Conservation (phyloP, 2,797 vertebrate species). For the Chromobotia macracanthus region DNA sequence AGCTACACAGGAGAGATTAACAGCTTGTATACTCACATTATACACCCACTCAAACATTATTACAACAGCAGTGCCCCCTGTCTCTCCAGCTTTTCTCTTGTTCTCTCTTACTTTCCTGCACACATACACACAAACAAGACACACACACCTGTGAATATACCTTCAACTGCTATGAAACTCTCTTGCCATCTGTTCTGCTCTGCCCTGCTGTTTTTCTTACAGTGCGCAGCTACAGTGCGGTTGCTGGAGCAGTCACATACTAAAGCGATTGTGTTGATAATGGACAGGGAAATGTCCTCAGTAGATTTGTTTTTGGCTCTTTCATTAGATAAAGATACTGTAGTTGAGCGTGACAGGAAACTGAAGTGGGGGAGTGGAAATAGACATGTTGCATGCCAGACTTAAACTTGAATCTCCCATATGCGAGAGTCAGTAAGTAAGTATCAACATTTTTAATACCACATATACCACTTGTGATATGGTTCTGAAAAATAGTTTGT, state of each 20-base stretch:
- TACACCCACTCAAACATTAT: slow-evolving; percentile 44
- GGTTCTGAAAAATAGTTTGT: too few relatives aligned
- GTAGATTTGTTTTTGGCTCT: background rate
- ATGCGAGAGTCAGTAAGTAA: too few relatives aligned
- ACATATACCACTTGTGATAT: too few relatives aligned
- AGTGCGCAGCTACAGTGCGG: background rate
- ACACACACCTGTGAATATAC: slow-evolving; percentile 48
- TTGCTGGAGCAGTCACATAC: background rate
- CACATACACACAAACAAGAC: slow-evolving; percentile 16
- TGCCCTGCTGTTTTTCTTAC: slow-evolving; percentile 7
- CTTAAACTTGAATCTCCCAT: too few relatives aligned
- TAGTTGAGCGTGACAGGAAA: background rate
- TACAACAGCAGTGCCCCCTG: slow-evolving; percentile 22
- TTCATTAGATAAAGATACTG: background rate
- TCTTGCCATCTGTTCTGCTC: slow-evolving; percentile 49
- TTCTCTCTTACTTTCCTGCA: background rate
- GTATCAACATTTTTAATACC: too few relatives aligned
- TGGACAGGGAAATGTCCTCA: background rate
- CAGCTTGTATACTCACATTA: slow-evolving; percentile 44
- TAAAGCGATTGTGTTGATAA: slow-evolving; percentile 31
- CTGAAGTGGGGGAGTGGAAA: background rate
- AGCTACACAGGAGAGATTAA: slow-evolving; percentile 46
- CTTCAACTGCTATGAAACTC: slow-evolving; percentile 46
- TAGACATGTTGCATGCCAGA: too few relatives aligned
- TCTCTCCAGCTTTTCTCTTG: slow-evolving; percentile 26